Evolutionary conservation across 2,797 vertebrate genomes (phyloP).

Genomic region (Rhinophrynus dorsalis): DNA sequence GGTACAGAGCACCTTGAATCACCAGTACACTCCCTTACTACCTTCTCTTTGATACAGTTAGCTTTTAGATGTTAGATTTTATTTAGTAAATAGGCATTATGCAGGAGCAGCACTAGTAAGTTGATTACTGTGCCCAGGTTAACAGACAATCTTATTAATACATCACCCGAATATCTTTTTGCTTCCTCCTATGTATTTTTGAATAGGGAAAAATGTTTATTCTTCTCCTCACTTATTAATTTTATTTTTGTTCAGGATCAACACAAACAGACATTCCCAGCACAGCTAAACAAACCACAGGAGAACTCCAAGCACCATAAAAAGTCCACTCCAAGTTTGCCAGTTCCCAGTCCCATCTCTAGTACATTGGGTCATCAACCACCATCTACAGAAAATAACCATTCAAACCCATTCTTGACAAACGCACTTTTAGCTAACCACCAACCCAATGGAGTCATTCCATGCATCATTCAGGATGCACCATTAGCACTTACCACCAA

Average conservation of each 20-base stretch:
- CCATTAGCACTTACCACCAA: conserved; percentile 90
- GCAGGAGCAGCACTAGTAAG: no score
- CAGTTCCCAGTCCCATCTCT: conserved; percentile 67
- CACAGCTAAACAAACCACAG: conserved; percentile 74
- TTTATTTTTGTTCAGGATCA: conserved; percentile 72
- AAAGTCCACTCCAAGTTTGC: conserved; percentile 71
- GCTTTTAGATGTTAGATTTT: no score
- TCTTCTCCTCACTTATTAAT: not conserved
- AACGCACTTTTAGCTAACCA: conserved; percentile 90
- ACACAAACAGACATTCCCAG: conserved; percentile 74
- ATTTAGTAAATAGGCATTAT: no score
- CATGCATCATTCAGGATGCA: conserved; percentile 82
- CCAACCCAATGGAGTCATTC: conserved; percentile 78
- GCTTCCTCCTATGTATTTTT: no score
- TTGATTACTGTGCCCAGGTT: no score
- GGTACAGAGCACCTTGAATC: no score
- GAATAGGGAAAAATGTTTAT: no score
- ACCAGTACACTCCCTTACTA: no score
- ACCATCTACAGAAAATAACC: conserved; percentile 71
- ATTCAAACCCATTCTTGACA: conserved; percentile 87
- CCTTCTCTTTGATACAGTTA: no score
- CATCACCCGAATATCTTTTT: no score
- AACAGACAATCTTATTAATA: no score
- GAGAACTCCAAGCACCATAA: conserved; percentile 83
- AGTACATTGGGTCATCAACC: conserved; percentile 70